phyloP scores from a whole-genome alignment of 1,140 invertebrate genomes.

The Leptinotarsa undecemlineata region DNA sequence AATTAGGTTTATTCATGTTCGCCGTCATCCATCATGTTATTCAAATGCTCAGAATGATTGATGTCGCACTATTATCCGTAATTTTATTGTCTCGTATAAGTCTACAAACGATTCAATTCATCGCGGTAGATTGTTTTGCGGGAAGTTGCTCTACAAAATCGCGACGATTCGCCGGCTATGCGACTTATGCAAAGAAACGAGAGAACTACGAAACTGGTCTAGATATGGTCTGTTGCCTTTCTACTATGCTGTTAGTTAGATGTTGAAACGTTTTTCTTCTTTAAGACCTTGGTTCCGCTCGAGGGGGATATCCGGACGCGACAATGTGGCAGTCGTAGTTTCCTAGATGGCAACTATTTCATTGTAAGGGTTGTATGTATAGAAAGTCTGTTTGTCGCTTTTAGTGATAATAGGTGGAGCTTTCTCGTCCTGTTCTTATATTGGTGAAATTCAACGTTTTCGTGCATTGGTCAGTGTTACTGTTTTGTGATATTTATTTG shows the following conservation, averaged over 20 bases:
- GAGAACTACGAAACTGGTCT: conserved; percentile 20
- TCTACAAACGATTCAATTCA: conserved; percentile 8
- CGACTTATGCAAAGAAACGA: conserved; percentile 2
- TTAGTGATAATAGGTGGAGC: too few relatives aligned
- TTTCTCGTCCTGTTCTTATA: too few relatives aligned
- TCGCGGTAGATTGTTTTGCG: background rate
- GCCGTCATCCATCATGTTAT: background rate
- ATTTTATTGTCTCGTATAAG: background rate
- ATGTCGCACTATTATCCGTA: background rate
- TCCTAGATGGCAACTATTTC: too few relatives aligned
- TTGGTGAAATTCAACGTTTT: too few relatives aligned
- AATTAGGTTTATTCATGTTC: background rate
- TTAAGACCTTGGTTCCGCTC: background rate
- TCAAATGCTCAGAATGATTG: conserved; percentile 3
- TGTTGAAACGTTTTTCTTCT: conserved; percentile 2
- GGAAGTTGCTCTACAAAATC: background rate
- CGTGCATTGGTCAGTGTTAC: too few relatives aligned
- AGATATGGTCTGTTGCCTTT: conserved; percentile 31
- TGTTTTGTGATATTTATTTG: too few relatives aligned
- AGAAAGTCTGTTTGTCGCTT: too few relatives aligned
- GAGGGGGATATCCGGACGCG: too few relatives aligned
- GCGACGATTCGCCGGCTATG: background rate
- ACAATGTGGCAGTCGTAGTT: too few relatives aligned
- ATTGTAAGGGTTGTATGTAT: too few relatives aligned
- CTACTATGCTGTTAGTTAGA: conserved; percentile 27